Conservation (phyloP, 2,888 invertebrate species). For the Seira ritae region DNA sequence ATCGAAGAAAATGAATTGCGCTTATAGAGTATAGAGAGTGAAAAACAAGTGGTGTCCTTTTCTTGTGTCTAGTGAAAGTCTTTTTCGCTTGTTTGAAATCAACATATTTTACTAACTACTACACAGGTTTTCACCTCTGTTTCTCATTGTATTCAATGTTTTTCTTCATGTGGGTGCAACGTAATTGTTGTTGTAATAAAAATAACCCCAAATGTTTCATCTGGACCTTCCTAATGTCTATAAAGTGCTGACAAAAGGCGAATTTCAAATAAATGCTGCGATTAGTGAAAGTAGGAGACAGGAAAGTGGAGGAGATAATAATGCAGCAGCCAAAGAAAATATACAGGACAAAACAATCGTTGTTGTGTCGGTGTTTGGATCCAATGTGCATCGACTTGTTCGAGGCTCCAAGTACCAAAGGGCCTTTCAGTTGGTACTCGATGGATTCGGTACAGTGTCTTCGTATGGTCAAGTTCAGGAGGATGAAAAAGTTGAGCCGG, state of each 20-base stretch:
- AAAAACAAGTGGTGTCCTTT: too few relatives aligned
- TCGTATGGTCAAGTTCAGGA: slow-evolving; percentile 31
- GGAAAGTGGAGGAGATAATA: slow-evolving; percentile 13
- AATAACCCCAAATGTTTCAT: slow-evolving; percentile 57
- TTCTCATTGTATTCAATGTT: slow-evolving; percentile 27
- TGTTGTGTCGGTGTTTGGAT: slow-evolving; percentile 83
- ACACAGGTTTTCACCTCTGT: too few relatives aligned
- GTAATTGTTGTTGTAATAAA: slow-evolving; percentile 12
- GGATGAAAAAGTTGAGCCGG: background rate
- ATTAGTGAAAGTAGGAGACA: background rate
- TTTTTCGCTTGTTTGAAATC: too few relatives aligned
- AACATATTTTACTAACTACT: too few relatives aligned
- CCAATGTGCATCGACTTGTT: slow-evolving; percentile 49
- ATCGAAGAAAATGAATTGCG: too few relatives aligned
- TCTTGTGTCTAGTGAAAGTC: too few relatives aligned
- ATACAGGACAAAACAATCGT: slow-evolving; percentile 79
- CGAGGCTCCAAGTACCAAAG: slow-evolving; percentile 54
- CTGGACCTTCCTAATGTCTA: slow-evolving; percentile 51
- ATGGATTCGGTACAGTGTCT: slow-evolving; percentile 64
- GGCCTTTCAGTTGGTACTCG: slow-evolving; percentile 68
- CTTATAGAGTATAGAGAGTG: too few relatives aligned
- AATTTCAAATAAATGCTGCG: slow-evolving; percentile 46
- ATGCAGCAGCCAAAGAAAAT: slow-evolving; percentile 14
- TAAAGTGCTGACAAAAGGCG: slow-evolving; percentile 51
- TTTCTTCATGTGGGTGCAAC: background rate